Evolutionary conservation across 2,113 vertebrate species (phyloP).

Genomic region (Pao palembangensis): DNA sequence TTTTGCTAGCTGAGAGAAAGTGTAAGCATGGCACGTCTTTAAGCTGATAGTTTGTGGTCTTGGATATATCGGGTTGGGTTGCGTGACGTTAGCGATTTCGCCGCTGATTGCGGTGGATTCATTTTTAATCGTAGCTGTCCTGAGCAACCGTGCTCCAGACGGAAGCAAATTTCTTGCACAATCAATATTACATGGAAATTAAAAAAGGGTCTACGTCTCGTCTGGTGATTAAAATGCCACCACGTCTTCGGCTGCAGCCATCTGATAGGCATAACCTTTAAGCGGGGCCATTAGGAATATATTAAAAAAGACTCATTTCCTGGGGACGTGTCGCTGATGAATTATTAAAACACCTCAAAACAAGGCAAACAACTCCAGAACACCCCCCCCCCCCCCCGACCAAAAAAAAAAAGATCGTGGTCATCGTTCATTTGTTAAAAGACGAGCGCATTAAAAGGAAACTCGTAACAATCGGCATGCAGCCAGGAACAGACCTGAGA

Average conservation of each 20-base stretch:
- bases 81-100: not conserved
- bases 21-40: no score
- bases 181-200: constrained; percentile 53
- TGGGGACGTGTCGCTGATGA: constrained; percentile 66
- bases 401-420: constrained; percentile 32
- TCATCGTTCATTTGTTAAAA: constrained; percentile 43
- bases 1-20: no score
- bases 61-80: no score
- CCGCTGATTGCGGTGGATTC: not conserved
- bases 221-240: constrained; percentile 69
- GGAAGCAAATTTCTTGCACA: constrained; percentile 34
- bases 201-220: constrained; percentile 35
- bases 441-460: constrained; percentile 14
- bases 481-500: constrained; percentile 19
- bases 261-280: constrained; percentile 76
- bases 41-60: no score
- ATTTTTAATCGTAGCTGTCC: not conserved
- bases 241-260: constrained; percentile 58
- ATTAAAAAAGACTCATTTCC: constrained; percentile 78
- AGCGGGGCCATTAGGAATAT: constrained; percentile 75
- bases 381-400: not conserved
- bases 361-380: constrained; percentile 32
- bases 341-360: constrained; percentile 70
- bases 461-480: not conserved
- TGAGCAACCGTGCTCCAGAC: constrained; percentile 1